These are phyloP conservation scores for Melanotus villosus DNA, from an alignment of 2,888 invertebrate genomes.

Conservation along the genomic window DNA sequence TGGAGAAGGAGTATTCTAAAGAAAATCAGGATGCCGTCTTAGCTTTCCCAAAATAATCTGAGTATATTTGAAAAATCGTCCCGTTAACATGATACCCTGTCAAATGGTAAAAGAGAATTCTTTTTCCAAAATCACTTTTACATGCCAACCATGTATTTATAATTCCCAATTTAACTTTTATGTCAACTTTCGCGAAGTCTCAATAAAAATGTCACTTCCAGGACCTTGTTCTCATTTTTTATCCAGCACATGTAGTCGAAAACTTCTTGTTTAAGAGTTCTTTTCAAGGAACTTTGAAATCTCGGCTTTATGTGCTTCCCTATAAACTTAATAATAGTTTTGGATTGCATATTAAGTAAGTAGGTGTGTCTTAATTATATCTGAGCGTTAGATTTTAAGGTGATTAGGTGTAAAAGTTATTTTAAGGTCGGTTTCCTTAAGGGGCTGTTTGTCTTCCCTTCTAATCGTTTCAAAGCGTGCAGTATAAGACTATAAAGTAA, in stretches of 20 bases:
- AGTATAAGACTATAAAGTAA: neutral
- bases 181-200: neutral
- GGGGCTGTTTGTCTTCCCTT: conserved; percentile 11
- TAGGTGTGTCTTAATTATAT: neutral
- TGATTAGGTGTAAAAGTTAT: conserved; percentile 1
- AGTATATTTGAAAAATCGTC: no score
- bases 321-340: conserved; percentile 11
- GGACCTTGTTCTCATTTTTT: no score
- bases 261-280: no score
- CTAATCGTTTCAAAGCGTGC: conserved; percentile 5
- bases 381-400: conserved; percentile 1
- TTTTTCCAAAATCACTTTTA: no score
- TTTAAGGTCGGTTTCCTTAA: neutral
- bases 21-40: no score
- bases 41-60: no score
- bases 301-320: neutral
- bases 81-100: no score
- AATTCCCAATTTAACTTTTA: conserved; percentile 1
- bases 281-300: neutral
- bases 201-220: neutral
- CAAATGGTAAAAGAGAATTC: no score
- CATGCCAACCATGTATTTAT: neutral
- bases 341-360: conserved; percentile 8
- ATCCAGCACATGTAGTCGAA: no score
- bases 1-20: no score